Evolutionary conservation across 2,797 vertebrate genomes (phyloP), one percentile per base, ranked within the genome.

Genomic region (Darevskia nairensis): DNA sequence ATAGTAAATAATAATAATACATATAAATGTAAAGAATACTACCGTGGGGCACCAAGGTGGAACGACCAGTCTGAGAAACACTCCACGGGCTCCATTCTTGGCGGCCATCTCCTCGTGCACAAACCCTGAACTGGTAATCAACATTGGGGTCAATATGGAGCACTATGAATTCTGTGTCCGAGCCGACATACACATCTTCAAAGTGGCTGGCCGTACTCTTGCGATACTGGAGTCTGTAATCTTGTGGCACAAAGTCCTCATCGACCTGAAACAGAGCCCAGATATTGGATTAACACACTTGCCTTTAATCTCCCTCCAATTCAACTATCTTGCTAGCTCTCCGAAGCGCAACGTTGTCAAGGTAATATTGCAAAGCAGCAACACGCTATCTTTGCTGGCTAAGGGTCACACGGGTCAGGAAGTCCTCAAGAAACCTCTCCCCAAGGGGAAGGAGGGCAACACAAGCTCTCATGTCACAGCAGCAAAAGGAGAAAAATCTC

Each of bases 1-100:
- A 55, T 55, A 55, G 50, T 55, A 55, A 55, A 50, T 15, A 50
- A 74, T 23, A 8, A 8, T 32, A 32, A 19, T 72, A 15, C 35
- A 17, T 8, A 32, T 74, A 35, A 76, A 23, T 0, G 11, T 11
- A 0, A 50, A 55, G 13, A 59, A 6, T 78, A 0, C 81, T 97
- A 99, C 99, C 98, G 0, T 99, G 98, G 0, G 99, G 97, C 0
- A 98, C 97, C 25, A 99, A 95, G 0, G 98, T 98, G 95, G 99
- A 99, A 92, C 93, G 94, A 2, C 98, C 98, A 0, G 86, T 97
- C 95, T 99, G 98, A 0, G 98, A 97, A 89, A 99, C 90, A 3
- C 99, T 99, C 99, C 99, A 99, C 0, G 99, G 98, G 91, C 98
- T 99, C 99, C 99, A 99, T 94, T 99, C 98, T 7, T 98, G 98